Percentiles rank a stretch among this genome's conserved stretches.
These are phyloP conservation scores for Steatocranus sp. DNA, from an alignment of 2,797 vertebrate genomes.

Conservation along the genomic window DNA sequence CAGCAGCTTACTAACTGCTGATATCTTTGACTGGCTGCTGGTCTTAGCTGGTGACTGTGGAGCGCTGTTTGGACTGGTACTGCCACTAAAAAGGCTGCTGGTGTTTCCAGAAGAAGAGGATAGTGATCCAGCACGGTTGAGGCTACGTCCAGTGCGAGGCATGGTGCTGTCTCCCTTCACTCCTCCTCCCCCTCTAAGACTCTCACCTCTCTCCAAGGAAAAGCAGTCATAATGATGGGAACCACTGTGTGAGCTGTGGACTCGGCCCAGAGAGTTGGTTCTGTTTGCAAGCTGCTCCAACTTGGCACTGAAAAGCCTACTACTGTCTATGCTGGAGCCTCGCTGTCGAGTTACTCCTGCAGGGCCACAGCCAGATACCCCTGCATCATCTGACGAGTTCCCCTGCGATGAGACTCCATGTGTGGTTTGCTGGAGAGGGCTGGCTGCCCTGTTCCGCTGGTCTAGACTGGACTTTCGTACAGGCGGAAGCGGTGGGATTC, in stretches of 20 bases:
- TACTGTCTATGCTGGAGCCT: constrained; percentile 82
- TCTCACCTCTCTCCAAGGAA: constrained; percentile 90
- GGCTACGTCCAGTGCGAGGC: constrained; percentile 85
- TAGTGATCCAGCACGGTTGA: constrained; percentile 79
- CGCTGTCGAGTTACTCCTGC: constrained; percentile 38
- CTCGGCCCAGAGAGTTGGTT: constrained; percentile 89
- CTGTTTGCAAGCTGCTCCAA: constrained; percentile 91
- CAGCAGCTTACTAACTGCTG: constrained; percentile 94
- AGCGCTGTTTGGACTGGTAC: constrained; percentile 55
- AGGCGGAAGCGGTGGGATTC: constrained; percentile 89
- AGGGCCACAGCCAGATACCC: constrained; percentile 17
- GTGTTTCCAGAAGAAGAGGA: constrained; percentile 66
- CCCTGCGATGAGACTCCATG: constrained; percentile 70
- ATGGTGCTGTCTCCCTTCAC: constrained; percentile 85
- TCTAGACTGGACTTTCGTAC: constrained; percentile 96
- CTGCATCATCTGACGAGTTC: constrained; percentile 76
- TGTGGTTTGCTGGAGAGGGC: constrained; percentile 68
- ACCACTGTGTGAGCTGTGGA: constrained; percentile 64
- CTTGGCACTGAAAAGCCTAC: constrained; percentile 92
- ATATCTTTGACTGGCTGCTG: constrained; percentile 86
- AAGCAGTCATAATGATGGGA: constrained; percentile 89
- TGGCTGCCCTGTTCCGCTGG: constrained; percentile 86
- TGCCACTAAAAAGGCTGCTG: constrained; percentile 49
- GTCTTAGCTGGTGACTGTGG: constrained; percentile 85
- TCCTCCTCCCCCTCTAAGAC: constrained; percentile 80